Conservation (phyloP, 92 coral and sea anemone species). For the Porites lobata region DNA sequence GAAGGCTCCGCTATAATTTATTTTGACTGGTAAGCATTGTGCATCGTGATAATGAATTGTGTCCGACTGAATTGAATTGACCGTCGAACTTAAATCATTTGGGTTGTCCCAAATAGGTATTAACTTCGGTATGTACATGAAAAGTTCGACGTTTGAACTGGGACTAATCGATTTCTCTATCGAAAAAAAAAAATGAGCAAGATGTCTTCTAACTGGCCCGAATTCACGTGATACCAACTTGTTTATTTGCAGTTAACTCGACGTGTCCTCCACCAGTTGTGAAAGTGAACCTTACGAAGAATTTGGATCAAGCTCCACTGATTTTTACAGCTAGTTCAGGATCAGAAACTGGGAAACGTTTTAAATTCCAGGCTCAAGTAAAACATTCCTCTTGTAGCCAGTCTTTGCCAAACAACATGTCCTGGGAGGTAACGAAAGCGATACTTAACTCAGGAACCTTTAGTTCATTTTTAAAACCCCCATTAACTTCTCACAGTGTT, state of each 20-base stretch:
- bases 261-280: conserved; percentile 43
- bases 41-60: no score
- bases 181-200: no score
- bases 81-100: no score
- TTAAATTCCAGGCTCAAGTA: background rate
- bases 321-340: background rate
- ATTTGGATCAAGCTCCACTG: conserved; percentile 22
- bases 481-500: background rate
- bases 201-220: no score
- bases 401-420: conserved; percentile 24
- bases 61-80: no score
- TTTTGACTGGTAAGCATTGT: no score
- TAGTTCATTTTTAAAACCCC: conserved; percentile 30
- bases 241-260: conserved; percentile 13
- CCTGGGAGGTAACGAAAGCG: conserved; percentile 70
- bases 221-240: no score
- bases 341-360: no score
- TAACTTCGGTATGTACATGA: background rate
- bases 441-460: conserved; percentile 38
- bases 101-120: no score
- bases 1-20: no score
- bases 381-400: conserved; percentile 24
- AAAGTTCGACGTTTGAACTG: no score
- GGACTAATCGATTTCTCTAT: no score
- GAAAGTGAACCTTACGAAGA: conserved; percentile 24